These are phyloP conservation scores for Neopipo cinnamomea DNA, from an alignment of 2,113 vertebrate species.

Conservation along the genomic window DNA sequence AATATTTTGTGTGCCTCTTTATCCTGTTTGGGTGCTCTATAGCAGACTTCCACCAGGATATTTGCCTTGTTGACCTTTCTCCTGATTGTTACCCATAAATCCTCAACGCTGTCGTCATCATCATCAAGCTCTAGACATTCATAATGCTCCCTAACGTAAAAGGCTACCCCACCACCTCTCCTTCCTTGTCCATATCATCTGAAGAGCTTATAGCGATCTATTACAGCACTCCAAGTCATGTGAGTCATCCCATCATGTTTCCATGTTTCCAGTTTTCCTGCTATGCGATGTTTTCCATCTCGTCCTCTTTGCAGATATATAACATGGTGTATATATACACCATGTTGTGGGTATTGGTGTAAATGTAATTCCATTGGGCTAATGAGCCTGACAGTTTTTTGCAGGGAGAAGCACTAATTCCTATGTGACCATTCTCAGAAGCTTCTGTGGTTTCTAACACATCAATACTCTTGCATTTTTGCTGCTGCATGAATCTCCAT, in stretches of 20 bases:
- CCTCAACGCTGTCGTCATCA: not conserved
- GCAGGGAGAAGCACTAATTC: not conserved
- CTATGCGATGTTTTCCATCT: not conserved
- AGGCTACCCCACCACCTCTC: not conserved
- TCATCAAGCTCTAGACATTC: not conserved
- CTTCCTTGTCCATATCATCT: not conserved
- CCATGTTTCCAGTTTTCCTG: not conserved
- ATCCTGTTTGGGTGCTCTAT: not conserved
- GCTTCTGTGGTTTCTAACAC: not conserved
- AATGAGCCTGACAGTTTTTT: not conserved
- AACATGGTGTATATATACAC: not conserved
- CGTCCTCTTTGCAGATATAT: not conserved
- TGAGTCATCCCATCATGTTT: not conserved
- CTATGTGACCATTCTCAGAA: accelerated
- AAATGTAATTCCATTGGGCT: not conserved
- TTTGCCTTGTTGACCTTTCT: not conserved
- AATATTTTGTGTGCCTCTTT: not conserved
- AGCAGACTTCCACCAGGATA: not conserved
- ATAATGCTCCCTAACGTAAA: not conserved
- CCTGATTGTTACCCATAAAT: not conserved
- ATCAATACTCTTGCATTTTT: not conserved
- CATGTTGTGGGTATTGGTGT: not conserved
- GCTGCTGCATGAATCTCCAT: not conserved
- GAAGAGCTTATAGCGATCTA: not conserved
- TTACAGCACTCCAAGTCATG: not conserved